A percentile compares a stretch with the other conserved stretches of the same genome.
Conservation (phyloP, 2,888 invertebrate species). For the Drosophila parthenogenetica region DNA sequence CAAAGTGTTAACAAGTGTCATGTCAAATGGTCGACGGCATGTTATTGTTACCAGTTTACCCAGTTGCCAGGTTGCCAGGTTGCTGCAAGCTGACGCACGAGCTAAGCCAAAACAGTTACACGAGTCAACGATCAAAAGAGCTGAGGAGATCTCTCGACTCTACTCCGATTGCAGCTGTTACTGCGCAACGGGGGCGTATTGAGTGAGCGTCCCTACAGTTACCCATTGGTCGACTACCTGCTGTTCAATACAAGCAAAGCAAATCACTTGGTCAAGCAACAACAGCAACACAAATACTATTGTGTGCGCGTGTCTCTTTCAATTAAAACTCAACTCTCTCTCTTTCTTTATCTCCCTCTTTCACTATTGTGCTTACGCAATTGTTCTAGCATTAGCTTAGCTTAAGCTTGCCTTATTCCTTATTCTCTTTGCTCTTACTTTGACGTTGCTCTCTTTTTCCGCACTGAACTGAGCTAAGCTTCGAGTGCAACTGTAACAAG, state of each 20-base stretch:
- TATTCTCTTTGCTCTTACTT: background rate
- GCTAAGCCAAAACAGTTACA: constrained; percentile 47
- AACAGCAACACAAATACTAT: background rate
- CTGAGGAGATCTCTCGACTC: background rate
- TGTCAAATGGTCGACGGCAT: constrained; percentile 60
- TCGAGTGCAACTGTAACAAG: background rate
- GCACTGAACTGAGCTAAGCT: background rate
- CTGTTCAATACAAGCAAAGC: constrained; percentile 61
- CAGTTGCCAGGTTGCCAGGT: background rate
- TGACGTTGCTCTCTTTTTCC: background rate
- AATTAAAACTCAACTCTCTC: background rate
- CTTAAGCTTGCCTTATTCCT: too few species aligned
- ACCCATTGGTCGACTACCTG: constrained; percentile 40
- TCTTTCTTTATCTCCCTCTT: too few species aligned
- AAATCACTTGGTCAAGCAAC: constrained; percentile 76
- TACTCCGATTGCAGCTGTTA: constrained; percentile 14
- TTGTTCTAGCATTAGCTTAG: too few species aligned
- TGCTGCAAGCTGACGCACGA: constrained; percentile 53
- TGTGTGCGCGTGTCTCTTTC: too few species aligned
- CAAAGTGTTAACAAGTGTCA: constrained; percentile 83
- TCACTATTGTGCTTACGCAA: too few species aligned
- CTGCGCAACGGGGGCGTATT: constrained; percentile 54
- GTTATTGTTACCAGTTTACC: background rate
- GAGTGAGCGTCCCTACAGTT: constrained; percentile 19
- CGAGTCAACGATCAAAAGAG: constrained; percentile 3